Evolutionary conservation across 2,888 invertebrate species (phyloP).

Genomic region (Acronicta aceris): DNA sequence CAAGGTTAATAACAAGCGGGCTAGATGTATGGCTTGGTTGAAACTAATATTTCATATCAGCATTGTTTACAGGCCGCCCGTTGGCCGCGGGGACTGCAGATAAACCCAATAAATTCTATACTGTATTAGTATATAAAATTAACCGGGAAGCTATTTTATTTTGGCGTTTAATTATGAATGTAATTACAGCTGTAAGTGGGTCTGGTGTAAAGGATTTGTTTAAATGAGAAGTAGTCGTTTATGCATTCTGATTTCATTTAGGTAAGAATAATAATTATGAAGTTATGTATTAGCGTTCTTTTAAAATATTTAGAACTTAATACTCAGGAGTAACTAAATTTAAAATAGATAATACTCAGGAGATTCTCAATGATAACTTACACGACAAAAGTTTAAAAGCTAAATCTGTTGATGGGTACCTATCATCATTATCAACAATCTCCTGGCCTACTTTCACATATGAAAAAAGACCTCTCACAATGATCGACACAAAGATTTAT

Average conservation of each 20-base stretch:
- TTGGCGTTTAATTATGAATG: slow-evolving; percentile 42
- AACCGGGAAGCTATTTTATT: slow-evolving; percentile 48
- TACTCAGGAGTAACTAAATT: too few species aligned
- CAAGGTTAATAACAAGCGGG: slow-evolving; percentile 64
- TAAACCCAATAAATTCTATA: slow-evolving; percentile 61
- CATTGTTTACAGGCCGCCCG: slow-evolving; percentile 73
- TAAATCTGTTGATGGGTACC: too few species aligned
- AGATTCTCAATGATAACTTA: too few species aligned
- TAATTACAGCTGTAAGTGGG: slow-evolving; percentile 43
- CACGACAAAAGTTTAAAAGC: too few species aligned
- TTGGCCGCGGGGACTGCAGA: slow-evolving; percentile 65
- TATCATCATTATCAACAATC: neutral
- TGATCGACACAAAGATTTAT: neutral
- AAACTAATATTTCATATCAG: slow-evolving; percentile 74
- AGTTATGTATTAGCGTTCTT: too few species aligned
- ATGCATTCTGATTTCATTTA: too few species aligned
- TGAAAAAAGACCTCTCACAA: too few species aligned
- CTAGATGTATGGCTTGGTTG: slow-evolving; percentile 69
- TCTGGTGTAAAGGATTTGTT: slow-evolving; percentile 2
- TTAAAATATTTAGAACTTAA: too few species aligned
- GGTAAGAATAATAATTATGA: too few species aligned
- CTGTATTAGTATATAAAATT: slow-evolving; percentile 59
- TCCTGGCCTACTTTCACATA: too few species aligned
- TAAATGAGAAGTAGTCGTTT: neutral
- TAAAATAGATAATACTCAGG: too few species aligned